Evolutionary conservation across 2,888 invertebrate genomes (phyloP).

Genomic region (Sinohyriopsis cumingii): DNA sequence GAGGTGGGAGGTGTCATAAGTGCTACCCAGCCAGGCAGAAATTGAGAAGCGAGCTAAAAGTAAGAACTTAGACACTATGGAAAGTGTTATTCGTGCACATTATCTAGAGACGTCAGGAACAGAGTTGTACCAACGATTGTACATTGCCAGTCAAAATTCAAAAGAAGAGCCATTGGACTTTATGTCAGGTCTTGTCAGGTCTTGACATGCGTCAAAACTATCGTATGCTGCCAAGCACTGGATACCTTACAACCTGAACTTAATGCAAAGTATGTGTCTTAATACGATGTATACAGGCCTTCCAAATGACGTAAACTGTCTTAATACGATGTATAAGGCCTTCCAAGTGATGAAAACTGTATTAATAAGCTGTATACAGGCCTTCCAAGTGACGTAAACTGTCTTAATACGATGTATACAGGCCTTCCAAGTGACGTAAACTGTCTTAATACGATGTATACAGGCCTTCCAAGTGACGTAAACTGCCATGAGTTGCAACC

Average conservation of each 20-base stretch:
- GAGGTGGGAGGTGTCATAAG: too few relatives aligned
- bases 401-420: not conserved
- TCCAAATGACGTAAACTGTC: not conserved
- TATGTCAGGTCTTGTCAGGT: too few relatives aligned
- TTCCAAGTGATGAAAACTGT: not conserved
- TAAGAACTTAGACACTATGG: not conserved
- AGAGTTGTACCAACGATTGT: not conserved
- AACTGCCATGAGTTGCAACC: conserved; percentile 2
- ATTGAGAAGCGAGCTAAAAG: too few relatives aligned
- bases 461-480: not conserved
- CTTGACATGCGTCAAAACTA: conserved; percentile 9
- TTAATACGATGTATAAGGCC: too few relatives aligned
- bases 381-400: not conserved
- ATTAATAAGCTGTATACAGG: too few relatives aligned
- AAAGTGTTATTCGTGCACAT: not conserved
- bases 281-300: conserved; percentile 1
- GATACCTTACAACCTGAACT: not conserved
- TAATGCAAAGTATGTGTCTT: not conserved
- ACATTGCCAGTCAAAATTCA: too few relatives aligned
- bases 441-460: conserved; percentile 1
- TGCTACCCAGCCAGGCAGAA: too few relatives aligned
- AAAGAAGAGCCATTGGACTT: not conserved
- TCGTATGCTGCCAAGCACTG: not conserved
- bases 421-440: too few relatives aligned
- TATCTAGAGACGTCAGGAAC: not conserved